These are phyloP conservation scores for Leptura quadrifasciata DNA, from an alignment of 2,888 invertebrate genomes.

Conservation along the genomic window DNA sequence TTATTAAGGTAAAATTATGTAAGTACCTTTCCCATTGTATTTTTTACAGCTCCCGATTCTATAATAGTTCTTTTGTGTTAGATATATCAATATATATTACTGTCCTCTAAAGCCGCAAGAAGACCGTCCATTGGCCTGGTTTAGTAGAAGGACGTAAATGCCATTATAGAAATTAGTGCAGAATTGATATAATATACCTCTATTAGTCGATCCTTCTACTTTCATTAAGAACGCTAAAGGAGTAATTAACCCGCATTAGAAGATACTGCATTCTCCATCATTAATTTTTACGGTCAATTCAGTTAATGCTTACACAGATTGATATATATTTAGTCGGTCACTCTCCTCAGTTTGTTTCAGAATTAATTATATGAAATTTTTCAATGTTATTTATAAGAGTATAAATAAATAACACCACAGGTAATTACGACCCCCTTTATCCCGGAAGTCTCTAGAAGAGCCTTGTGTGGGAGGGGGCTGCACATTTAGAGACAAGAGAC, in stretches of 20 bases:
- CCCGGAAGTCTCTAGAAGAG: too few species aligned
- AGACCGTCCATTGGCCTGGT: background rate
- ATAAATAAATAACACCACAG: too few species aligned
- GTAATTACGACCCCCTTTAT: too few species aligned
- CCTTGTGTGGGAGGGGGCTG: too few species aligned
- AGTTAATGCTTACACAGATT: background rate
- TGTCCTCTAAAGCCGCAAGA: too few species aligned
- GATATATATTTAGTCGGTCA: background rate
- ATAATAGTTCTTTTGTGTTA: too few species aligned
- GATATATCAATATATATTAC: too few species aligned
- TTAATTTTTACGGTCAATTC: background rate
- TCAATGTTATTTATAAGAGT: too few species aligned
- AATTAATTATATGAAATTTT: background rate
- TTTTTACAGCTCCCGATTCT: too few species aligned
- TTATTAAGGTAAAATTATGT: too few species aligned
- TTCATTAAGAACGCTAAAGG: background rate
- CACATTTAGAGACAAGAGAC: too few species aligned
- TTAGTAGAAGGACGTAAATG: background rate
- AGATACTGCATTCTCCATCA: background rate
- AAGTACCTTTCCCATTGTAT: too few species aligned
- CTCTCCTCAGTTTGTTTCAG: background rate
- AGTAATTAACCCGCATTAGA: background rate
- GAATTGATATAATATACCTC: background rate
- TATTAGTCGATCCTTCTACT: conserved; percentile 1
- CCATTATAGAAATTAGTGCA: background rate